These are phyloP conservation scores for Rhagoletis zephyria DNA, from an alignment of 1,140 invertebrate species.

Conservation along the genomic window DNA sequence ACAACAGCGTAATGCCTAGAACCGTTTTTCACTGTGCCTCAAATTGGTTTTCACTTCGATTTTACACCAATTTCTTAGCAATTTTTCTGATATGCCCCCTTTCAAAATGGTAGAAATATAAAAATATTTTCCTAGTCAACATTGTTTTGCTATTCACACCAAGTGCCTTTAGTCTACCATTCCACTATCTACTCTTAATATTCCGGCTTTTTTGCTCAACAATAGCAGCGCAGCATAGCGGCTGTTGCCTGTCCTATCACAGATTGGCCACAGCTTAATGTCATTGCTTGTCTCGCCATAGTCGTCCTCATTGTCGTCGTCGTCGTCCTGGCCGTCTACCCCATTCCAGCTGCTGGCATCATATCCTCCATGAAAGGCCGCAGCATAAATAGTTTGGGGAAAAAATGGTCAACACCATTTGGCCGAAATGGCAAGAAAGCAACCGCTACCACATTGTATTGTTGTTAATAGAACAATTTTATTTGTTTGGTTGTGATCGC, in stretches of 20 bases:
- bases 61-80: constrained; percentile 16
- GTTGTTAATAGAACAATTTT: constrained; percentile 2
- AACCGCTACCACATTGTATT: background rate
- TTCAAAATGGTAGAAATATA: too few relatives aligned
- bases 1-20: background rate
- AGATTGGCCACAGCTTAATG: constrained; percentile 35
- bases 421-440: background rate
- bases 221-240: background rate
- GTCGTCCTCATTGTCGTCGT: background rate
- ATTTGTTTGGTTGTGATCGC: background rate
- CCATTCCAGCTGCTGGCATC: background rate
- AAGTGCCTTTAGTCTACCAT: too few relatives aligned
- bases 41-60: constrained; percentile 41
- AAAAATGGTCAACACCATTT: background rate
- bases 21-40: background rate
- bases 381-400: background rate
- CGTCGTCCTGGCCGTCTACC: background rate
- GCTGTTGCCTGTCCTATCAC: background rate
- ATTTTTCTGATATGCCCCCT: background rate
- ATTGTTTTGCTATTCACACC: too few relatives aligned
- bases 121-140: too few relatives aligned
- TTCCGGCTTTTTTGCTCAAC: too few relatives aligned
- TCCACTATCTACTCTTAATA: too few relatives aligned
- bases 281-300: constrained; percentile 24
- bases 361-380: background rate